A percentile compares a stretch with the other conserved stretches of the same genome.
Conservation (phyloP, 2,888 invertebrate genomes). For the Lasioglossum calceatum region DNA sequence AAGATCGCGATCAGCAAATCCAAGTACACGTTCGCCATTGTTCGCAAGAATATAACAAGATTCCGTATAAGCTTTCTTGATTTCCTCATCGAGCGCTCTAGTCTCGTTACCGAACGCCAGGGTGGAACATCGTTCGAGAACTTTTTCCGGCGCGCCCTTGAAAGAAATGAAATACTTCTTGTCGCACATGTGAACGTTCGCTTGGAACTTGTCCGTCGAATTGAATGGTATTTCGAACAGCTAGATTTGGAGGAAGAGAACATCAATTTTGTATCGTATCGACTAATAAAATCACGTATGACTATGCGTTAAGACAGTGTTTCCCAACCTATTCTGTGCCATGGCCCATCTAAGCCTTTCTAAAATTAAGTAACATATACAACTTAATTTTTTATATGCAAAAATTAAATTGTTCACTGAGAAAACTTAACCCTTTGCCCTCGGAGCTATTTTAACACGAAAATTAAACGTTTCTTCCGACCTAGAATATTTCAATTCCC, state of each 20-base stretch:
- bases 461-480: too few relatives aligned
- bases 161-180: conserved; percentile 87
- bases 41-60: conserved; percentile 75
- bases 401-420: too few relatives aligned
- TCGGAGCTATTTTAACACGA: too few relatives aligned
- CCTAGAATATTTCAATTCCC: too few relatives aligned
- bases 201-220: conserved; percentile 88
- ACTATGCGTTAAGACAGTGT: not conserved
- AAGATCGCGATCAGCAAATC: conserved; percentile 87
- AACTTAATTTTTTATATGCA: too few relatives aligned
- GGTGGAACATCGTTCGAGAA: conserved; percentile 98
- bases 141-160: conserved; percentile 99
- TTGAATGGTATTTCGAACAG: conserved; percentile 88
- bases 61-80: conserved; percentile 95
- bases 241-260: conserved; percentile 61
- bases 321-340: too few relatives aligned
- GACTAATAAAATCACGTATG: not conserved
- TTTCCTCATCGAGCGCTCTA: conserved; percentile 85
- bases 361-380: too few relatives aligned
- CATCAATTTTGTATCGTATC: not conserved
- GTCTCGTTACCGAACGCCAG: conserved; percentile 95
- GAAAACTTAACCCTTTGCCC: too few relatives aligned
- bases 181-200: conserved; percentile 76
- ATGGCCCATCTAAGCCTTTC: too few relatives aligned
- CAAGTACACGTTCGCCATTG: conserved; percentile 80